Percentiles rank a stretch among this genome's conserved stretches.
These are phyloP conservation scores for Bombus fervidus DNA, from an alignment of 1,140 invertebrate genomes.

Conservation along the genomic window DNA sequence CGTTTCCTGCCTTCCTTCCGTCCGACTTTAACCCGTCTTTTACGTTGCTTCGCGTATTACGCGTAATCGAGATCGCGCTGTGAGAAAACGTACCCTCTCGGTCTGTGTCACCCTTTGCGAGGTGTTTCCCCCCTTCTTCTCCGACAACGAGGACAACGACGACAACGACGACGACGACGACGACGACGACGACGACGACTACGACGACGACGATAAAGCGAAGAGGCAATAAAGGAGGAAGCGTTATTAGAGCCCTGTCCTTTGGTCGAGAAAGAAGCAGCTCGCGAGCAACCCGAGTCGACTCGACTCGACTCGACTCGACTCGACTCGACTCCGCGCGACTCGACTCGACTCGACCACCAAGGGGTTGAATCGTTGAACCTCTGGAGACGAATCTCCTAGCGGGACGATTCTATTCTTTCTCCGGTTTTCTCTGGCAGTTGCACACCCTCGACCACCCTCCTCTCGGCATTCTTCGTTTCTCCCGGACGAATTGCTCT, in stretches of 20 bases:
- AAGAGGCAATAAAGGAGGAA: slow-evolving; percentile 74
- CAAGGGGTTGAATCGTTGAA: slow-evolving; percentile 72
- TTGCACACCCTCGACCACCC: not conserved
- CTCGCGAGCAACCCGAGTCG: slow-evolving; percentile 14
- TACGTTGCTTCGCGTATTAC: not conserved
- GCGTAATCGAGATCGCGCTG: not conserved
- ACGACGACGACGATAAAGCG: slow-evolving; percentile 61
- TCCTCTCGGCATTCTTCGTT: not conserved
- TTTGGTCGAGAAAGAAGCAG: slow-evolving; percentile 63
- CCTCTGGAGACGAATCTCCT: slow-evolving; percentile 66
- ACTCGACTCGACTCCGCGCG: not conserved
- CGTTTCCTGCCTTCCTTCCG: not conserved
- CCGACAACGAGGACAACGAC: no score
- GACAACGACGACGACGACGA: no score
- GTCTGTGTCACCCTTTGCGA: slow-evolving; percentile 20
- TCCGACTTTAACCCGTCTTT: not conserved
- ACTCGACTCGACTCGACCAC: slow-evolving; percentile 47
- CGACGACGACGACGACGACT: slow-evolving; percentile 29
- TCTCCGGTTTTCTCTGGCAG: not conserved
- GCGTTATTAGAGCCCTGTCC: slow-evolving; percentile 72
- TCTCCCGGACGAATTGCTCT: not conserved
- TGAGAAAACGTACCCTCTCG: not conserved
- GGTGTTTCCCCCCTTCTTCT: slow-evolving; percentile 29
- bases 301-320: slow-evolving; percentile 8
- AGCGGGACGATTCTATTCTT: slow-evolving; percentile 42